Evolutionary conservation across 2,888 invertebrate genomes (phyloP).

Genomic region (Parnassius orleans): DNA sequence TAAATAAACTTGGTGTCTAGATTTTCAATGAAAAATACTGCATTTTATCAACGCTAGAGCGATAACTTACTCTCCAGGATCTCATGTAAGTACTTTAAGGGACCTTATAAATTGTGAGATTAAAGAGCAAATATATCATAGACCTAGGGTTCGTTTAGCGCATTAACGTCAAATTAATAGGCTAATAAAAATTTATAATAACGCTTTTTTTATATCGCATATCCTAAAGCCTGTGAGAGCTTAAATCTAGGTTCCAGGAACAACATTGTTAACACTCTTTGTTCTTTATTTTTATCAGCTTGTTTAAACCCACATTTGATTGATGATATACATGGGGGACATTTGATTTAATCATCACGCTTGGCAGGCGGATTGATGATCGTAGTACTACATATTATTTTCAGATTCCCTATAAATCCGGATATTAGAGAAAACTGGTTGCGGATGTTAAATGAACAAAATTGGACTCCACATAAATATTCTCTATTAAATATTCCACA

Average conservation of each 20-base stretch:
- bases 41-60: constrained; percentile 5
- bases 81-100: constrained; percentile 17
- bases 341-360: too few species aligned
- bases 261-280: too few species aligned
- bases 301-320: too few species aligned
- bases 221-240: background rate
- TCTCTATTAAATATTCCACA: too few species aligned
- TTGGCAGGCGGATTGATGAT: too few species aligned
- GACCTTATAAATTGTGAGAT: constrained; percentile 23
- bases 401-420: too few species aligned
- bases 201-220: background rate
- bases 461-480: too few species aligned
- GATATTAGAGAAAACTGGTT: too few species aligned
- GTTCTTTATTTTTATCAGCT: too few species aligned
- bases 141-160: constrained; percentile 14
- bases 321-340: too few species aligned
- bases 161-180: constrained; percentile 16
- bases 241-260: background rate
- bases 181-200: background rate
- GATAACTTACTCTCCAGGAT: constrained; percentile 8
- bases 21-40: constrained; percentile 23
- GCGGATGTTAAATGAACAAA: too few species aligned
- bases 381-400: too few species aligned
- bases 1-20: constrained; percentile 12
- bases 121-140: constrained; percentile 22